A percentile compares a stretch with the other conserved stretches of the same genome.
Conservation (phyloP, 2,888 invertebrate genomes). For the Nipponacmea schrenckii region DNA sequence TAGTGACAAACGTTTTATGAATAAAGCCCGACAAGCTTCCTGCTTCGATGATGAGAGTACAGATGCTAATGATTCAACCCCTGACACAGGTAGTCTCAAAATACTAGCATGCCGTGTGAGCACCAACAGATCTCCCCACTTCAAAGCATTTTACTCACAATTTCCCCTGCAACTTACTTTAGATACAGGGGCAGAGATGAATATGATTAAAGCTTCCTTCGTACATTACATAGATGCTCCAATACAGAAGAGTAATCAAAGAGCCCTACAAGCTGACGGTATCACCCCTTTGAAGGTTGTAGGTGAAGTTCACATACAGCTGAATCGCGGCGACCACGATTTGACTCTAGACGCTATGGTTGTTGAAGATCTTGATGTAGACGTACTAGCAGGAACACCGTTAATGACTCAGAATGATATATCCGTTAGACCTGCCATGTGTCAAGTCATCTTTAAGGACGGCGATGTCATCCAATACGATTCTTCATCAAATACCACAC, state of each 20-base stretch:
- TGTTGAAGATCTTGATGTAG: conserved; percentile 31
- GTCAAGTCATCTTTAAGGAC: conserved; percentile 22
- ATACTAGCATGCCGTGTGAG: background rate
- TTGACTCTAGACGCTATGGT: conserved; percentile 27
- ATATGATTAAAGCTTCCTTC: background rate
- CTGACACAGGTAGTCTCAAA: background rate
- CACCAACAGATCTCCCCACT: too few species aligned
- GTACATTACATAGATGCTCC: conserved; percentile 14
- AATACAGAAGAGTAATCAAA: conserved; percentile 14
- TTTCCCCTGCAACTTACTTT: too few species aligned
- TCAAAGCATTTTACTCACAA: too few species aligned
- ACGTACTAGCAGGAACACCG: conserved; percentile 29
- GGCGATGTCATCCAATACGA: conserved; percentile 11
- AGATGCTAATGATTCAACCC: background rate
- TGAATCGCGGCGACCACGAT: conserved; percentile 5
- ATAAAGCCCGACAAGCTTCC: background rate
- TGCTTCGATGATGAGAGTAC: conserved; percentile 11
- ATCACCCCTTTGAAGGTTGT: conserved; percentile 17
- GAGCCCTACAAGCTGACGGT: conserved; percentile 25
- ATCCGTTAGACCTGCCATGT: conserved; percentile 25
- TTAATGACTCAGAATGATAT: conserved; percentile 34
- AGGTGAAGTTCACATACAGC: conserved; percentile 11
- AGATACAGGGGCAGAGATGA: too few species aligned
- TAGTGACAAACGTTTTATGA: conserved; percentile 19
- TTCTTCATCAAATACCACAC: background rate